phyloP scores from a whole-genome alignment of 2,113 vertebrate species.

The Acrocephalus kingi region DNA sequence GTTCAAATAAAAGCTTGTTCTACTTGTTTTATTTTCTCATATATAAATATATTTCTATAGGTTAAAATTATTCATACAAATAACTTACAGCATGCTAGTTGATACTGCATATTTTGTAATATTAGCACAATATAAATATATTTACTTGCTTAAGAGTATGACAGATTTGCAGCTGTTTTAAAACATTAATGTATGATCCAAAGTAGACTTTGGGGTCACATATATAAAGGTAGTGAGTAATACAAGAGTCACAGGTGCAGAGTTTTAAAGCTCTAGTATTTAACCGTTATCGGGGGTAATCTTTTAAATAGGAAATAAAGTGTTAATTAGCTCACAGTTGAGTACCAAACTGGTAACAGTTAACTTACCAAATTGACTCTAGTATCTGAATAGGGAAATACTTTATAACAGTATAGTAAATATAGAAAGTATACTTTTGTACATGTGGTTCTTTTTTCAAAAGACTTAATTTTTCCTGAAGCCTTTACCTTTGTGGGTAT shows the following conservation, averaged over 20 bases:
- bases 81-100: background rate
- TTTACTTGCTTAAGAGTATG: background rate
- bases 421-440: background rate
- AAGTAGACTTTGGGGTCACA: background rate
- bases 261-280: background rate
- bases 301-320: background rate
- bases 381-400: background rate
- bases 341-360: background rate
- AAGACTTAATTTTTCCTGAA: background rate
- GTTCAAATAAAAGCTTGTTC: background rate
- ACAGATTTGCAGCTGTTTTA: background rate
- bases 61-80: background rate
- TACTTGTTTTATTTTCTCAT: background rate
- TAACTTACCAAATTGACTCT: background rate
- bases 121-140: background rate
- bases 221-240: background rate
- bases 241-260: background rate
- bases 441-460: background rate
- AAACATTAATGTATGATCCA: background rate
- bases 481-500: background rate
- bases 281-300: accelerated
- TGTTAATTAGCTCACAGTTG: background rate
- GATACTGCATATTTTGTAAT: background rate
- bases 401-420: background rate
- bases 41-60: background rate